Evolutionary conservation across 2,797 vertebrate genomes (phyloP).

Genomic region (Alfaro cultratus): DNA sequence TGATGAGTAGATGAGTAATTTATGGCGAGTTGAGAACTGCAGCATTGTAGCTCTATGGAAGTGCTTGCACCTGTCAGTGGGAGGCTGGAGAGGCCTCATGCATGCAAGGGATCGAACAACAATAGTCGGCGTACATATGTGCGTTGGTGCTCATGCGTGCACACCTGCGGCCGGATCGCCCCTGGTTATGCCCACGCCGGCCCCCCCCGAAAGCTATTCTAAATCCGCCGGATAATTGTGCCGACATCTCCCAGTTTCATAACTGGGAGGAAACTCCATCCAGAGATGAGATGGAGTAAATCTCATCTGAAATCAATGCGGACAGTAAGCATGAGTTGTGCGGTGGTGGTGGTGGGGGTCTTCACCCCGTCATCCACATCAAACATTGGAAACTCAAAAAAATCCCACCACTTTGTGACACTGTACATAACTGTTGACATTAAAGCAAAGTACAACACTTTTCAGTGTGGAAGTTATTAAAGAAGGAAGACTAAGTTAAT

Average conservation of each 20-base stretch:
- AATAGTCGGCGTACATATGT: conserved; percentile 29
- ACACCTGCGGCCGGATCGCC: conserved; percentile 61
- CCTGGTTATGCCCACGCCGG: conserved; percentile 70
- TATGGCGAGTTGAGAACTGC: conserved; percentile 46
- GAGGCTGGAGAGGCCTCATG: conserved; percentile 65
- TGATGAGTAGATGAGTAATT: conserved; percentile 52
- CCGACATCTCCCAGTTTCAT: conserved; percentile 62
- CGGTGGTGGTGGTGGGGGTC: conserved; percentile 5
- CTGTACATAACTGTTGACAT: too few relatives aligned
- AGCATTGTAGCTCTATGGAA: conserved; percentile 65
- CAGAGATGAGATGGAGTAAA: conserved; percentile 41
- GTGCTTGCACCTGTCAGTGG: conserved; percentile 74
- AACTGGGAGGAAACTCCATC: conserved; percentile 37
- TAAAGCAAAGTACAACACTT: too few relatives aligned
- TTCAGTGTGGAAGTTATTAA: neutral
- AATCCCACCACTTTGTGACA: neutral
- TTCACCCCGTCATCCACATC: neutral
- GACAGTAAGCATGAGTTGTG: conserved; percentile 24
- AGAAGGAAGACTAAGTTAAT: neutral
- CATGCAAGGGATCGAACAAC: conserved; percentile 52
- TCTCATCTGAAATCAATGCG: conserved; percentile 35
- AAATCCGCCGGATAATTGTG: conserved; percentile 71
- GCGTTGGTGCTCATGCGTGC: conserved; percentile 17
- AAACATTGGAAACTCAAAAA: neutral
- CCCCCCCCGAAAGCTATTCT: conserved; percentile 62